Evolutionary conservation across 2,797 vertebrate species (phyloP).

Genomic region (Meda fulgida): DNA sequence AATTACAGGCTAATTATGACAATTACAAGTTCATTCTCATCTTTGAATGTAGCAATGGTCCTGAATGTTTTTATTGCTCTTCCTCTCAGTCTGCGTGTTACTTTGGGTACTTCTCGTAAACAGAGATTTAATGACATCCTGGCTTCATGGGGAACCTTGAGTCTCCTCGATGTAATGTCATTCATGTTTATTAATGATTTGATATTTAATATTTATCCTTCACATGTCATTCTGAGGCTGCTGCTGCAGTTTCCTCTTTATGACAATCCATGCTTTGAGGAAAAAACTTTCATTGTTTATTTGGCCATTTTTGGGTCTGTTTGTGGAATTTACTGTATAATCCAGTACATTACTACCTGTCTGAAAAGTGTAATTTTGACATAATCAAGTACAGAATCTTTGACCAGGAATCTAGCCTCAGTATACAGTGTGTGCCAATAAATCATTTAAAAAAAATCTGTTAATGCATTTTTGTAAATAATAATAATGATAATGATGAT

Average conservation of each 20-base stretch:
- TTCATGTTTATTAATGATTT: slow-evolving; percentile 36
- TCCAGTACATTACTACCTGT: neutral
- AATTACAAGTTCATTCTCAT: neutral
- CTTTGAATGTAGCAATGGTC: neutral
- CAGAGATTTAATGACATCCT: slow-evolving; percentile 3
- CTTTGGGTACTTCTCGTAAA: neutral
- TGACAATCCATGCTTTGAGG: neutral
- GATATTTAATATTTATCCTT: neutral
- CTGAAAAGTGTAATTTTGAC: neutral
- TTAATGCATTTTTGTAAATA: too few relatives aligned
- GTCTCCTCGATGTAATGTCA: neutral
- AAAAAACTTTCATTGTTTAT: neutral
- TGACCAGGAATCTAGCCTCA: neutral
- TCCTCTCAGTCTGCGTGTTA: neutral
- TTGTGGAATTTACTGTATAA: neutral
- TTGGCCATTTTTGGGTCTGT: neutral
- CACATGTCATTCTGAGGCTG: neutral
- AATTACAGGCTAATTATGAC: neutral
- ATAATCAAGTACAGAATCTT: neutral
- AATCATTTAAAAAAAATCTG: too few relatives aligned
- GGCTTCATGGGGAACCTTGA: neutral
- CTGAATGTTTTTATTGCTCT: neutral
- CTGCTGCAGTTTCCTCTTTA: neutral
- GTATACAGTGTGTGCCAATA: too few relatives aligned
- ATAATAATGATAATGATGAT: too few relatives aligned